Conservation (phyloP, 2,888 invertebrate species). For the Megastigmus dorsalis region DNA sequence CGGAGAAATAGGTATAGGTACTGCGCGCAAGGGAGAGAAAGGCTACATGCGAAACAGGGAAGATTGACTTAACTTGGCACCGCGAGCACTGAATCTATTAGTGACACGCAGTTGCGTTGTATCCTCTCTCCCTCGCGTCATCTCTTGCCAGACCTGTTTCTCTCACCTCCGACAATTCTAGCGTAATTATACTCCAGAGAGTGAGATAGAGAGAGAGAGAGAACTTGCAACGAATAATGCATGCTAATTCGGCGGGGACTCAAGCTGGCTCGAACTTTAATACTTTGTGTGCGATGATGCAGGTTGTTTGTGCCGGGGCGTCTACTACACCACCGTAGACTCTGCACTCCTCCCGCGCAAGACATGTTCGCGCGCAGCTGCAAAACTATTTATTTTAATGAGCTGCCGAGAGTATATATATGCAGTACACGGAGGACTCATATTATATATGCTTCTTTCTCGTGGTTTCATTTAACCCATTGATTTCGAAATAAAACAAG, state of each 20-base stretch:
- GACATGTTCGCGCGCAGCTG: neutral
- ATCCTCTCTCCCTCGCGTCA: neutral
- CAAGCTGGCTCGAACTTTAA: slow-evolving; percentile 20
- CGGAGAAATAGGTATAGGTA: neutral
- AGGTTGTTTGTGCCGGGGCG: neutral
- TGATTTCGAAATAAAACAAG: no score
- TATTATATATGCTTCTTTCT: no score
- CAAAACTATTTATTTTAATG: slow-evolving; percentile 28
- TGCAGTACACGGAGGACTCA: no score
- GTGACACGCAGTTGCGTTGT: neutral
- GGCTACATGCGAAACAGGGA: neutral
- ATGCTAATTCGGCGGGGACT: slow-evolving; percentile 33
- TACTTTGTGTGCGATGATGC: slow-evolving; percentile 22
- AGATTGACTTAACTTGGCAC: slow-evolving; percentile 15
- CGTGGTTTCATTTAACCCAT: no score
- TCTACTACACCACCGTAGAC: no score
- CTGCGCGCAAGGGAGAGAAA: neutral
- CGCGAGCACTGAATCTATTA: slow-evolving; percentile 22
- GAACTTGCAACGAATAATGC: slow-evolving; percentile 49
- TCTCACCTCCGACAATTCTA: slow-evolving; percentile 1
- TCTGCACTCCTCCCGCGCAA: no score
- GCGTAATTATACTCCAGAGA: slow-evolving; percentile 43
- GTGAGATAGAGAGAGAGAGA: no score
- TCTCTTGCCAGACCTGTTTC: no score
- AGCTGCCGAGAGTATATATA: neutral